Percentiles rank a stretch among this genome's conserved stretches.
These are phyloP conservation scores for Mystacides longicornis DNA, from an alignment of 2,888 invertebrate species.

Conservation along the genomic window DNA sequence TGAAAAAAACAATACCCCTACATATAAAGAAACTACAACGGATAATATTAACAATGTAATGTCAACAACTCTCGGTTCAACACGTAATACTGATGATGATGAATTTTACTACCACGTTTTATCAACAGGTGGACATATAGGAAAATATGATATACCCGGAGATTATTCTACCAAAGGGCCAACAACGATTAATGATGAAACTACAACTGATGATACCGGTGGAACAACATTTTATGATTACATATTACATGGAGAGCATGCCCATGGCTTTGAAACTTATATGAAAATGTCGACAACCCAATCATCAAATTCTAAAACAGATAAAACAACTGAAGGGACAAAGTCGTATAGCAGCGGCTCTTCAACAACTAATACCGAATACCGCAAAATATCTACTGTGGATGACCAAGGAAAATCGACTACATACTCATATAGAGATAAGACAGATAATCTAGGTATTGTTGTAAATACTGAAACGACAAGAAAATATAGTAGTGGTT, in stretches of 20 bases:
- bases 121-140: conserved; percentile 14
- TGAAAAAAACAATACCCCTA: neutral
- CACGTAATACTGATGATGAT: conserved; percentile 13
- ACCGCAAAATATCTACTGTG: conserved; percentile 4
- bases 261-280: conserved; percentile 8
- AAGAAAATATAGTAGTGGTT: too few relatives aligned
- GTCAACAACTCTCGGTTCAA: neutral
- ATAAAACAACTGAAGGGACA: neutral
- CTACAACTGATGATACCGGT: neutral
- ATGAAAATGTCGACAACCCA: conserved; percentile 9
- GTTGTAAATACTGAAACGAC: conserved; percentile 4
- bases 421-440: neutral
- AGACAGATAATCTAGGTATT: conserved; percentile 3
- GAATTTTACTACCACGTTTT: conserved; percentile 20
- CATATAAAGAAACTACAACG: neutral
- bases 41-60: conserved; percentile 12
- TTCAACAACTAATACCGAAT: neutral
- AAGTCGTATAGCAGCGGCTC: neutral
- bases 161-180: conserved; percentile 5
- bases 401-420: neutral
- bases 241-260: conserved; percentile 13
- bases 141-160: conserved; percentile 16
- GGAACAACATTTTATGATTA: conserved; percentile 7
- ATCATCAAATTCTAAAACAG: neutral
- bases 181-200: conserved; percentile 4